These are phyloP conservation scores for Actenoides hombroni DNA, from an alignment of 2,113 vertebrate species.

Conservation along the genomic window DNA sequence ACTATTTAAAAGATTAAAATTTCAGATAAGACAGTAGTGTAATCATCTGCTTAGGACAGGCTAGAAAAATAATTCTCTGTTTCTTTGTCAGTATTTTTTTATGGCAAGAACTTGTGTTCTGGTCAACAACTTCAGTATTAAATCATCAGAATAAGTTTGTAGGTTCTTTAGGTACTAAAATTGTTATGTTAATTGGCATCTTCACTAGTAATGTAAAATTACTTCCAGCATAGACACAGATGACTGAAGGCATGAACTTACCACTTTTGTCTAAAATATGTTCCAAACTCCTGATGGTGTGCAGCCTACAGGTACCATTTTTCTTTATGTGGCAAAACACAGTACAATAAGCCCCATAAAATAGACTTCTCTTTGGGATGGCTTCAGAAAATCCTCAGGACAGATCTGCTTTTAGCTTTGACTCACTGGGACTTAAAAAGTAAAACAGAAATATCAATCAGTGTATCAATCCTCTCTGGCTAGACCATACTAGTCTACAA, in stretches of 20 bases:
- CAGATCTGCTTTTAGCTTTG: not conserved
- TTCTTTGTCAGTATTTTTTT: not conserved
- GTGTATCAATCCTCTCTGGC: not conserved
- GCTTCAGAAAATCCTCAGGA: not conserved
- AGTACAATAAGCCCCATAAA: not conserved
- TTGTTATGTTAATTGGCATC: not conserved
- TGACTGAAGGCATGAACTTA: not conserved
- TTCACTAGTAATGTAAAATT: not conserved
- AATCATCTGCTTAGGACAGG: not conserved
- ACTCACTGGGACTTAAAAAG: not conserved
- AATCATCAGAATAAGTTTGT: not conserved
- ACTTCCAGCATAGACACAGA: not conserved
- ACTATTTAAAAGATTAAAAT: not conserved
- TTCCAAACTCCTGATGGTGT: not conserved
- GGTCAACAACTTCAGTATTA: not conserved
- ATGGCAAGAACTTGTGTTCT: not conserved
- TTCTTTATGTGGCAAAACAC: not conserved
- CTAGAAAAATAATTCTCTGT: not conserved
- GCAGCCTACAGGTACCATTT: not conserved
- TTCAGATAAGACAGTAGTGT: not conserved
- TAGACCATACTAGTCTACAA: not conserved
- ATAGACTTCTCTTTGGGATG: not conserved
- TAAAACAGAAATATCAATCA: not conserved
- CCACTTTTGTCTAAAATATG: not conserved
- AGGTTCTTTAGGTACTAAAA: not conserved